These are phyloP conservation scores for Tachypleus tridentatus DNA, from an alignment of 1,140 invertebrate genomes.

Conservation along the genomic window DNA sequence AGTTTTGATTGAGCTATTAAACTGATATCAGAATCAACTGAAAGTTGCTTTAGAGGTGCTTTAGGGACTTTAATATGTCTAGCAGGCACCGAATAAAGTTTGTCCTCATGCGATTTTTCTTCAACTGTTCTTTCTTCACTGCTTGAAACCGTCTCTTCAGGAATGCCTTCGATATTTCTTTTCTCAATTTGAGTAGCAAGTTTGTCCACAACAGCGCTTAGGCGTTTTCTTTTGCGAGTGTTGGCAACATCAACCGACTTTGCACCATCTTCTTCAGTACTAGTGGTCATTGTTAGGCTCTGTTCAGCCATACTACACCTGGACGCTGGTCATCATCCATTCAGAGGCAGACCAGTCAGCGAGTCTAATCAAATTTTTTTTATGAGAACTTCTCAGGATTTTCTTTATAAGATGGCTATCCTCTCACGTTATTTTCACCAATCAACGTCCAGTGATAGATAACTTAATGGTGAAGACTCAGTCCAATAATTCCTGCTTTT, in stretches of 20 bases:
- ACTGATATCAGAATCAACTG: slow-evolving; percentile 21
- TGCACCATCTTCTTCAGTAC: slow-evolving; percentile 15
- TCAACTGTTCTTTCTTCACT: slow-evolving; percentile 10
- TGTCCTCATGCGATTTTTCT: slow-evolving; percentile 23
- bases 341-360: no score
- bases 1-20: slow-evolving; percentile 13
- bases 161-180: slow-evolving; percentile 9
- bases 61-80: slow-evolving; percentile 32
- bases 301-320: no score
- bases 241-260: slow-evolving; percentile 9
- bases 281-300: slow-evolving; percentile 8
- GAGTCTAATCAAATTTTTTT: no score
- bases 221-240: slow-evolving; percentile 54
- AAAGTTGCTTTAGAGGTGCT: slow-evolving; percentile 17
- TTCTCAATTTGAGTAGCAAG: slow-evolving; percentile 38
- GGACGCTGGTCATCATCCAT: no score
- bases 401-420: no score
- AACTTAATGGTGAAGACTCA: no score
- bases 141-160: slow-evolving; percentile 1
- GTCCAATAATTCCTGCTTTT: no score
- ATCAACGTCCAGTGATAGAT: no score
- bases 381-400: no score
- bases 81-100: slow-evolving; percentile 30
- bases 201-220: slow-evolving; percentile 60
- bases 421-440: no score